These are phyloP conservation scores for Drosophila navojoa DNA, from an alignment of 1,140 invertebrate species.

Conservation along the genomic window DNA sequence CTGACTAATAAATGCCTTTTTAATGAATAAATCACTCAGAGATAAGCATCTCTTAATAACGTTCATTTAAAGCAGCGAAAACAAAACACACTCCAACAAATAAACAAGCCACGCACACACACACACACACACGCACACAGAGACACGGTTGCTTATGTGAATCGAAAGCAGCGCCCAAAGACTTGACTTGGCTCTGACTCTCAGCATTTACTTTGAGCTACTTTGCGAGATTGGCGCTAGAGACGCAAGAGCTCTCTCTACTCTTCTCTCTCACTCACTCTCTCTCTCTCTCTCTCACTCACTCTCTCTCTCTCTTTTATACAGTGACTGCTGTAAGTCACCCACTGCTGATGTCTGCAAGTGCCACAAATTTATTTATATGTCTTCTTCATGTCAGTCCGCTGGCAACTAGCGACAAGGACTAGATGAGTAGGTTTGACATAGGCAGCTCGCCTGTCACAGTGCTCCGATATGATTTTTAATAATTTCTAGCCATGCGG, in stretches of 20 bases:
- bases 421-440: conserved; percentile 46
- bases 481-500: conserved; percentile 57
- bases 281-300: background rate
- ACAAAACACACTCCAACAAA: conserved; percentile 65
- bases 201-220: conserved; percentile 51
- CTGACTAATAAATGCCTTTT: conserved; percentile 82
- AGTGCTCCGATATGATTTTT: conserved; percentile 68
- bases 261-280: background rate
- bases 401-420: conserved; percentile 25
- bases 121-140: background rate
- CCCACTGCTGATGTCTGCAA: conserved; percentile 57
- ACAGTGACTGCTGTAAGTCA: background rate
- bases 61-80: conserved; percentile 81
- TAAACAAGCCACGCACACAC: conserved; percentile 48
- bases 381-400: conserved; percentile 69
- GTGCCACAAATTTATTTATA: conserved; percentile 78
- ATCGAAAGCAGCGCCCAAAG: conserved; percentile 48
- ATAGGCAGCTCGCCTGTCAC: conserved; percentile 57
- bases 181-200: conserved; percentile 55
- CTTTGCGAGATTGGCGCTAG: conserved; percentile 61
- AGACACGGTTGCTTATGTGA: background rate
- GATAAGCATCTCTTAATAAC: conserved; percentile 82
- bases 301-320: background rate
- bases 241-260: conserved; percentile 52
- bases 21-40: conserved; percentile 83